Evolutionary conservation across 2,888 invertebrate species (phyloP), one percentile per base, ranked within the genome.

Genomic region (Atethmia centrago): DNA sequence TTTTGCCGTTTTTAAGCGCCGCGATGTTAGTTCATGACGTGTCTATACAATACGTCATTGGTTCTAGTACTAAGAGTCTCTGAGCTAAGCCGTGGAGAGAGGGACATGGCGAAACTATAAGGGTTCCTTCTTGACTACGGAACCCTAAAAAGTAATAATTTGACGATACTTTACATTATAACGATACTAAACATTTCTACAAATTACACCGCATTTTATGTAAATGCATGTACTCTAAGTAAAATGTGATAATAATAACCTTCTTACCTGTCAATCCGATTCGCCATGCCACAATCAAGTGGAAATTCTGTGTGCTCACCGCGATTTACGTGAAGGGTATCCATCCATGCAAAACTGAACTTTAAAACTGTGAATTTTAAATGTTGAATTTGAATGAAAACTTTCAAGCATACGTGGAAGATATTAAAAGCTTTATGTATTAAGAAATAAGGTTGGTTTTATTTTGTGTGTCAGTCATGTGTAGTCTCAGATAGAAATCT

Each of bases 211-310:
- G 87, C 88, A 88, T 91, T 91, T 90, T 91, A 93, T 92, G 92
- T 93, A 93, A 92, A 93, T 91, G 91, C 88, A 90, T 86, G 77
- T 82, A 85, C 79, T 83, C 88, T 93, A 93, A 94, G 93, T 95
- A 94, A 95, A 96, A 95, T 95, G 95, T 94, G 94, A 94, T 95
- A 95, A 95, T 95, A 96, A 95, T 95, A 95, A 95, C 94, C 93
- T 94, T 94, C 94, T 94, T 94, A 93, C 88, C 90, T 94, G 95
- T 95, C 96, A 95, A 95, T 94, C 93, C 91, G 92, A 96, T 96
- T 95, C 92, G 95, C 93, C 90, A 93, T 94, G 93, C 92, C 90
- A 92, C 93, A 93, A 92, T 93, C 94, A 93, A 91, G 92, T 92
- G 92, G 91, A 93, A 92, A 92, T 91, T 89, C 90, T 90, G 87